phyloP scores from a whole-genome alignment of 2,113 vertebrate genomes.

The Phyllostomus discolor region DNA sequence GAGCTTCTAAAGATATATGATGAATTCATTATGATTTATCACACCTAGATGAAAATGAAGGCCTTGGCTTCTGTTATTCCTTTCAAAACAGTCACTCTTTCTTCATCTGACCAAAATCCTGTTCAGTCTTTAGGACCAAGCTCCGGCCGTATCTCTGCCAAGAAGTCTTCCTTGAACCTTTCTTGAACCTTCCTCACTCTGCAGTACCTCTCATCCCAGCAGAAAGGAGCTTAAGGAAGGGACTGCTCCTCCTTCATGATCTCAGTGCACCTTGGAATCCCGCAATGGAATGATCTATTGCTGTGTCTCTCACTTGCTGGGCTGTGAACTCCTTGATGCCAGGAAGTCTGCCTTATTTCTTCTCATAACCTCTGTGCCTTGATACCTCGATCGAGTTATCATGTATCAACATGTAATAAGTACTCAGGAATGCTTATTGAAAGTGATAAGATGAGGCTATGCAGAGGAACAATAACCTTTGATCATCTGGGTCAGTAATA shows the following conservation, averaged over 20 bases:
- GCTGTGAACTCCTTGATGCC: neutral
- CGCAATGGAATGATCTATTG: neutral
- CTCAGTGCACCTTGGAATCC: neutral
- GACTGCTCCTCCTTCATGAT: neutral
- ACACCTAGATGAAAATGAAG: neutral
- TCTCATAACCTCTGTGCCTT: neutral
- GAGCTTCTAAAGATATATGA: neutral
- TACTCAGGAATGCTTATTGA: neutral
- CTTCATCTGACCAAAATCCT: neutral
- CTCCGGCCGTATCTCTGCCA: neutral
- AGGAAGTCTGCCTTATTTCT: neutral
- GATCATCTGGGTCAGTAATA: neutral
- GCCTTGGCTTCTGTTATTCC: neutral
- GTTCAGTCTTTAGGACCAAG: neutral
- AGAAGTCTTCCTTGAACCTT: neutral
- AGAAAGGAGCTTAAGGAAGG: neutral
- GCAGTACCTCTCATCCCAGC: neutral
- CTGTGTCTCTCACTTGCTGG: neutral
- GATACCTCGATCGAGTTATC: neutral
- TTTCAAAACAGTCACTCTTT: neutral
- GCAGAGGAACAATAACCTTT: neutral
- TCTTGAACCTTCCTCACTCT: neutral
- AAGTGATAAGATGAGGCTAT: neutral
- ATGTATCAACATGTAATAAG: neutral
- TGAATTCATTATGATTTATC: neutral